phyloP scores from a whole-genome alignment of 2,888 invertebrate species.

The Drosophila acutilabella region DNA sequence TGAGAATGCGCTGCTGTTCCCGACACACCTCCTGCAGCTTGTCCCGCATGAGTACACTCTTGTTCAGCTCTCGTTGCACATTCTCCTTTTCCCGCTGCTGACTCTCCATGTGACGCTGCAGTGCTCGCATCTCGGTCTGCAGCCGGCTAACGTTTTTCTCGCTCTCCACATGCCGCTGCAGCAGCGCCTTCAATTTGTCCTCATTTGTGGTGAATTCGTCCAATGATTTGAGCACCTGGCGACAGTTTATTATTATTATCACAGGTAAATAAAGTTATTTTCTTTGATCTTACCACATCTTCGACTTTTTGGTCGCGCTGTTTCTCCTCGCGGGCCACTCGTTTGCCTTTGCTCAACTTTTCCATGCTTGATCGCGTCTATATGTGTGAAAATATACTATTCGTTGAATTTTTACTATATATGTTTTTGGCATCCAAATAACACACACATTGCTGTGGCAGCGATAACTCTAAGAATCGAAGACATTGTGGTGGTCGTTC shows the following conservation, averaged over 20 bases:
- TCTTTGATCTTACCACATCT: constrained; percentile 74
- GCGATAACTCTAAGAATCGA: background rate
- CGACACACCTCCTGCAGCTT: constrained; percentile 95
- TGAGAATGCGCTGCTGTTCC: constrained; percentile 96
- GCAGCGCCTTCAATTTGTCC: constrained; percentile 76
- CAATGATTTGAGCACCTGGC: constrained; percentile 71
- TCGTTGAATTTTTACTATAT: constrained; percentile 52
- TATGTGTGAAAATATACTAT: constrained; percentile 39
- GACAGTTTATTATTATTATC: constrained; percentile 2
- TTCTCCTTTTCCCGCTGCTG: constrained; percentile 92
- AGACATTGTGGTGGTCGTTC: constrained; percentile 1
- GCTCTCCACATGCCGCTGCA: constrained; percentile 89
- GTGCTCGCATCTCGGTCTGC: constrained; percentile 86
- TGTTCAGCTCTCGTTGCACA: constrained; percentile 92
- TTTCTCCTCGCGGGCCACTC: constrained; percentile 85
- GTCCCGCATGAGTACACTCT: constrained; percentile 91
- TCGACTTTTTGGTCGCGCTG: constrained; percentile 84
- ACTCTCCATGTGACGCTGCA: constrained; percentile 87
- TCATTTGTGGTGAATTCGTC: constrained; percentile 72
- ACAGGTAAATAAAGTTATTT: background rate
- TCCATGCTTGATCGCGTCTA: constrained; percentile 69
- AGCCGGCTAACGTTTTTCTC: constrained; percentile 89
- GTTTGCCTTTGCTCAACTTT: constrained; percentile 82
- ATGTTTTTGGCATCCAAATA: constrained; percentile 22
- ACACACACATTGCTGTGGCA: constrained; percentile 15